phyloP scores from a whole-genome alignment of 2,113 vertebrate species.

The Nothobranchius furzeri region DNA sequence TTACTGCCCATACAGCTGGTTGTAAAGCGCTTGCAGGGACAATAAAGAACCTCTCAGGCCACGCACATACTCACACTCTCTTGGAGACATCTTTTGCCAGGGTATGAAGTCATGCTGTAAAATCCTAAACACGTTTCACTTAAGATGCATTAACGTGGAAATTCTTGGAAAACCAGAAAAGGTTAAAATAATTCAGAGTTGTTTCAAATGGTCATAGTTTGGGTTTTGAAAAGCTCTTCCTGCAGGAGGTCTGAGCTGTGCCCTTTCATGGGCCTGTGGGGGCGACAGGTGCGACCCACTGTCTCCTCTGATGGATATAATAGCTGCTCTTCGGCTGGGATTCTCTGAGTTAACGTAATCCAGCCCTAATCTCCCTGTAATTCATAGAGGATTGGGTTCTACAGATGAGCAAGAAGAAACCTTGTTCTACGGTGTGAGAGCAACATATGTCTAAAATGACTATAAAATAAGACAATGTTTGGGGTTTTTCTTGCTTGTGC shows the following conservation, averaged over 20 bases:
- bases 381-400: slow-evolving; percentile 83
- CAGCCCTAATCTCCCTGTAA: slow-evolving; percentile 83
- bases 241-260: slow-evolving; percentile 42
- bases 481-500: slow-evolving; percentile 44
- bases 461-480: slow-evolving; percentile 59
- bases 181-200: slow-evolving; percentile 40
- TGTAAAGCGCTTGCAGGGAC: slow-evolving; percentile 66
- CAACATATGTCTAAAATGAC: slow-evolving; percentile 67
- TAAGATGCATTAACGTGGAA: slow-evolving; percentile 51
- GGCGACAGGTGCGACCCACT: slow-evolving; percentile 80
- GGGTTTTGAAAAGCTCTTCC: slow-evolving; percentile 18
- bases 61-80: slow-evolving; percentile 46
- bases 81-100: slow-evolving; percentile 68
- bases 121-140: slow-evolving; percentile 66
- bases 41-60: slow-evolving; percentile 67
- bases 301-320: slow-evolving; percentile 77
- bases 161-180: slow-evolving; percentile 50
- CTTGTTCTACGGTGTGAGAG: slow-evolving; percentile 75
- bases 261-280: slow-evolving; percentile 51
- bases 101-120: slow-evolving; percentile 71
- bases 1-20: slow-evolving; percentile 61
- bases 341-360: slow-evolving; percentile 81
- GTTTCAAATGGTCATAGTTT: slow-evolving; percentile 25
- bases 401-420: slow-evolving; percentile 82
- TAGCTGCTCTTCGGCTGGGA: slow-evolving; percentile 73